These are phyloP conservation scores for Leptinotarsa tumamoca DNA, from an alignment of 2,888 invertebrate genomes.

Conservation along the genomic window DNA sequence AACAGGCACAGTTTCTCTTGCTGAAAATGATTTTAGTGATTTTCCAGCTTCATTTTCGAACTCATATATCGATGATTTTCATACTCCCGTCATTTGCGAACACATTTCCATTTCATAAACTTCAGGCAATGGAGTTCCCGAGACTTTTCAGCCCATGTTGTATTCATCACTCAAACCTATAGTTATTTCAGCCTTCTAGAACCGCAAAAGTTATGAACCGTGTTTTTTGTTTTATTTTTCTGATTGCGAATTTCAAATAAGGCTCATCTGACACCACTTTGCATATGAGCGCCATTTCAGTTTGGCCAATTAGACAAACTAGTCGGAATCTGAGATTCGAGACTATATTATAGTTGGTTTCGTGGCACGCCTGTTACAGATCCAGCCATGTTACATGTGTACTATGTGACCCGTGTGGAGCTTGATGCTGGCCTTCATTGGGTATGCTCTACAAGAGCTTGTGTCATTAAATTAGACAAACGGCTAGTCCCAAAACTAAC, in stretches of 20 bases:
- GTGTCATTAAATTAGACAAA: conserved; percentile 48
- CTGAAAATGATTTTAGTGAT: too few relatives aligned
- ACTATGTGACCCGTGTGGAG: conserved; percentile 40
- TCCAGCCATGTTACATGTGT: conserved; percentile 47
- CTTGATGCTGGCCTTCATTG: conserved; percentile 42
- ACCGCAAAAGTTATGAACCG: neutral
- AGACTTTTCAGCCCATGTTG: too few relatives aligned
- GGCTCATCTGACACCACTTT: conserved; percentile 23
- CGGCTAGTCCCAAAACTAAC: conserved; percentile 39
- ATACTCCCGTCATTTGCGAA: too few relatives aligned
- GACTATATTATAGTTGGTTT: conserved; percentile 25
- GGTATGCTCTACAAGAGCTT: conserved; percentile 48
- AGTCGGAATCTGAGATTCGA: conserved; percentile 15
- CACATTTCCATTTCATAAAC: too few relatives aligned
- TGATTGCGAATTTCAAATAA: conserved; percentile 18
- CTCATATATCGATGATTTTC: too few relatives aligned
- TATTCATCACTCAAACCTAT: too few relatives aligned
- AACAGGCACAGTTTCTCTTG: too few relatives aligned
- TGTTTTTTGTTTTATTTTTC: conserved; percentile 9
- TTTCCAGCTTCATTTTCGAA: too few relatives aligned
- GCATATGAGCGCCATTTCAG: conserved; percentile 23
- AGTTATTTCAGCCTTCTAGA: too few relatives aligned
- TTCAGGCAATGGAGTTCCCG: too few relatives aligned
- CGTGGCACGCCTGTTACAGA: conserved; percentile 44
- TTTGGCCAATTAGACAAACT: conserved; percentile 30